Percentiles rank a stretch among this genome's conserved stretches.
Evolutionary conservation across 2,113 vertebrate species (phyloP).

Genomic region (Eolophus roseicapilla): DNA sequence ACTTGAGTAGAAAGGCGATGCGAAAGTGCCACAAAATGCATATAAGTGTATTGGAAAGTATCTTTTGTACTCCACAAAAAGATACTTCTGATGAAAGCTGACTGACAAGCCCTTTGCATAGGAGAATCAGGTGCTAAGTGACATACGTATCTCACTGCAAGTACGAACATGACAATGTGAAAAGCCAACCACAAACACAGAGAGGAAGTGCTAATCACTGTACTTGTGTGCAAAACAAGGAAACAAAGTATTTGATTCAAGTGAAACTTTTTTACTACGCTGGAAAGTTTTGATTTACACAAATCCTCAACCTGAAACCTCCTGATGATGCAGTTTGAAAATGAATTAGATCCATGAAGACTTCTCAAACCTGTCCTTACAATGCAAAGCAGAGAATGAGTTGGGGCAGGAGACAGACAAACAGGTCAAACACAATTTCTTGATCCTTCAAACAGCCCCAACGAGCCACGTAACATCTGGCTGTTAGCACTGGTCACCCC

Average conservation of each 20-base stretch:
- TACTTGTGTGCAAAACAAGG: neutral
- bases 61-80: neutral
- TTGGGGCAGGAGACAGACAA: neutral
- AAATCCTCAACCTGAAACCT: neutral
- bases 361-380: neutral
- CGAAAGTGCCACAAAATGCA: neutral
- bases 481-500: conserved; percentile 51
- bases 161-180: neutral
- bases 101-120: neutral
- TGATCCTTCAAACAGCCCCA: neutral
- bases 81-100: neutral
- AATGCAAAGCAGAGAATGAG: neutral
- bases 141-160: neutral
- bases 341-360: neutral
- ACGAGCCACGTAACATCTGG: neutral
- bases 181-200: neutral
- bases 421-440: neutral
- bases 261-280: neutral
- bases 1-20: neutral
- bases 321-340: neutral
- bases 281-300: neutral
- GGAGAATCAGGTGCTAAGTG: neutral
- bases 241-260: neutral
- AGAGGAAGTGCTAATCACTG: neutral
- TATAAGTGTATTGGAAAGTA: neutral